Conservation (phyloP, 2,797 vertebrate genomes). For the Novumbra hubbsi region DNA sequence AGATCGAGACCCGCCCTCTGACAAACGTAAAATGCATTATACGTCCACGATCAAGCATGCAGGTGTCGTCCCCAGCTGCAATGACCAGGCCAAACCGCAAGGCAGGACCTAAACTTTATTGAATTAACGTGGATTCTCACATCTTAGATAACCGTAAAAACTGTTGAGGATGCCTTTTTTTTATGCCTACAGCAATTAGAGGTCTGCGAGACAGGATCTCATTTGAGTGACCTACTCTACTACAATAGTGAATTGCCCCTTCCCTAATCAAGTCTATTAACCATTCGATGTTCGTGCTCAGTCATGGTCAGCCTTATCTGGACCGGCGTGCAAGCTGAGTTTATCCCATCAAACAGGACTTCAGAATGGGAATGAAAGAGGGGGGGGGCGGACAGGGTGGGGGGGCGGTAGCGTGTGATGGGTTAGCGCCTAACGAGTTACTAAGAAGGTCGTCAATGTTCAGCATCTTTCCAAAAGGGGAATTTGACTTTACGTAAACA, state of each 20-base stretch:
- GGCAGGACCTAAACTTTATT: too few relatives aligned
- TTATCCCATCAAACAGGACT: neutral
- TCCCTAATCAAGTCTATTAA: neutral
- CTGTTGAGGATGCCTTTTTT: too few relatives aligned
- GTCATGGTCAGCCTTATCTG: neutral
- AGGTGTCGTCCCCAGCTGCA: too few relatives aligned
- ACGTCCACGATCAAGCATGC: too few relatives aligned
- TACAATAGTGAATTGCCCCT: neutral
- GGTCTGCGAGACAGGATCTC: neutral
- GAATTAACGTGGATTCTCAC: too few relatives aligned
- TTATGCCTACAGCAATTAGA: too few relatives aligned
- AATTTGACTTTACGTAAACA: constrained; percentile 17
- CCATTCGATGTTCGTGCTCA: neutral
- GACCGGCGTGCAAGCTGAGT: neutral
- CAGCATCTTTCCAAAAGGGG: neutral
- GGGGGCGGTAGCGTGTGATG: neutral
- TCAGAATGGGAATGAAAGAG: too few relatives aligned
- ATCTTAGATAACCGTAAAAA: too few relatives aligned
- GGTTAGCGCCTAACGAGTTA: neutral
- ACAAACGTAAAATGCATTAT: too few relatives aligned
- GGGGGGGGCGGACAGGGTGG: too few relatives aligned
- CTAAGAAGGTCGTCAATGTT: neutral
- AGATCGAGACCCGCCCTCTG: too few relatives aligned
- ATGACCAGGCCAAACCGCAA: too few relatives aligned
- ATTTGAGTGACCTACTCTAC: neutral